phyloP scores from a whole-genome alignment of 2,797 vertebrate species.

The Aotus griseimembra region DNA sequence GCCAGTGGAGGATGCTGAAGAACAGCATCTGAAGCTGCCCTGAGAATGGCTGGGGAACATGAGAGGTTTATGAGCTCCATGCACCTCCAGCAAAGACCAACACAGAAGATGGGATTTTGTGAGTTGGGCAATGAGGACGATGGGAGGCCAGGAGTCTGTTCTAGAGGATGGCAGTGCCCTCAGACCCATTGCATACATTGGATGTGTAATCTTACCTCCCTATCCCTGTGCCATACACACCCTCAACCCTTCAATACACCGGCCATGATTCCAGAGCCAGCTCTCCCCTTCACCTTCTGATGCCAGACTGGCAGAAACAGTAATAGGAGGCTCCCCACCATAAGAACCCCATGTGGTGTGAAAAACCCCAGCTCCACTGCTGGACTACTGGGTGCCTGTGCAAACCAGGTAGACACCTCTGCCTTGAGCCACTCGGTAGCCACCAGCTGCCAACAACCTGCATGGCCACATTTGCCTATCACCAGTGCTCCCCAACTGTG shows the following conservation, averaged over 20 bases:
- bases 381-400: background rate
- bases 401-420: background rate
- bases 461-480: background rate
- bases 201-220: background rate
- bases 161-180: background rate
- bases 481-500: fast-evolving
- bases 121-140: background rate
- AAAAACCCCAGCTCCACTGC: background rate
- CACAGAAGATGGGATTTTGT: background rate
- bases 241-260: fast-evolving
- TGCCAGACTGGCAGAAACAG: background rate
- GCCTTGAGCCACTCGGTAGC: background rate
- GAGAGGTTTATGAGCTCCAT: background rate
- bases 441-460: background rate
- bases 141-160: background rate
- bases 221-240: background rate
- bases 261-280: background rate
- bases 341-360: background rate
- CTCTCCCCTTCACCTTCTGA: background rate
- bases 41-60: background rate
- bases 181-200: background rate
- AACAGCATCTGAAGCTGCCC: background rate
- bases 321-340: background rate
- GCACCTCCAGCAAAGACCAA: background rate
- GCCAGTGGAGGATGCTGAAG: background rate